Evolutionary conservation across 2,888 invertebrate genomes (phyloP).

Genomic region (Meghimatium bilineatum): DNA sequence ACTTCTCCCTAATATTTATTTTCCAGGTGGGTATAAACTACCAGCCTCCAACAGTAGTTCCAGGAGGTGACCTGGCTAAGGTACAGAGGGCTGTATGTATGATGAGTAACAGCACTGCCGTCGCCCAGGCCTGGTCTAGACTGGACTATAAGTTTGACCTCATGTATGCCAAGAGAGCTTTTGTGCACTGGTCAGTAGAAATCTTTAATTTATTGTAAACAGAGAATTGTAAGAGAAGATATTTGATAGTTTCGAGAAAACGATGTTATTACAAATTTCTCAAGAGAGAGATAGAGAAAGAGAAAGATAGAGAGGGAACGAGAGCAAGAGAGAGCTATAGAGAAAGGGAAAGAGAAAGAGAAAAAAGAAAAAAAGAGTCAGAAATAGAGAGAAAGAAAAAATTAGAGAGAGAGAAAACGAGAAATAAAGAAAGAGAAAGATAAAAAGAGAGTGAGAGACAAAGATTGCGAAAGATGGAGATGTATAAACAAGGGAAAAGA

Average conservation of each 20-base stretch:
- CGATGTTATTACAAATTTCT: too few relatives aligned
- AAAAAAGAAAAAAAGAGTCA: background rate
- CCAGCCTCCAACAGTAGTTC: background rate
- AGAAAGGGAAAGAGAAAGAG: background rate
- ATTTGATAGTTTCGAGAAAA: background rate
- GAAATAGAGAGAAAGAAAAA: too few relatives aligned
- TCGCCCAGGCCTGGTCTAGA: slow-evolving; percentile 11
- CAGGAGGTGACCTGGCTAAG: slow-evolving; percentile 1
- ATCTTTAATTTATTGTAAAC: background rate
- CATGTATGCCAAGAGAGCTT: background rate
- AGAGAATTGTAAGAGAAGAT: background rate
- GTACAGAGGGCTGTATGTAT: slow-evolving; percentile 27
- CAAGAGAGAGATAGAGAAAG: too few relatives aligned
- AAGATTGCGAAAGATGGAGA: too few relatives aligned
- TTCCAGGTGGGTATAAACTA: slow-evolving; percentile 10
- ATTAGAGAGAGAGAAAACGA: too few relatives aligned
- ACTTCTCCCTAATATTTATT: background rate
- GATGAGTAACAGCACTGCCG: slow-evolving; percentile 22
- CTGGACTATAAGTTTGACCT: slow-evolving; percentile 19
- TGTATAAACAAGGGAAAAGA: background rate
- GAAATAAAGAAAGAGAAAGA: too few relatives aligned
- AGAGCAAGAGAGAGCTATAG: background rate
- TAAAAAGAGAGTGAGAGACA: too few relatives aligned
- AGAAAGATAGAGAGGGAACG: too few relatives aligned
- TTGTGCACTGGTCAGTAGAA: slow-evolving; percentile 6